A percentile compares a stretch with the other conserved stretches of the same genome.
Evolutionary conservation across 2,797 vertebrate genomes (phyloP).

Genomic region (Tamandua tetradactyla): DNA sequence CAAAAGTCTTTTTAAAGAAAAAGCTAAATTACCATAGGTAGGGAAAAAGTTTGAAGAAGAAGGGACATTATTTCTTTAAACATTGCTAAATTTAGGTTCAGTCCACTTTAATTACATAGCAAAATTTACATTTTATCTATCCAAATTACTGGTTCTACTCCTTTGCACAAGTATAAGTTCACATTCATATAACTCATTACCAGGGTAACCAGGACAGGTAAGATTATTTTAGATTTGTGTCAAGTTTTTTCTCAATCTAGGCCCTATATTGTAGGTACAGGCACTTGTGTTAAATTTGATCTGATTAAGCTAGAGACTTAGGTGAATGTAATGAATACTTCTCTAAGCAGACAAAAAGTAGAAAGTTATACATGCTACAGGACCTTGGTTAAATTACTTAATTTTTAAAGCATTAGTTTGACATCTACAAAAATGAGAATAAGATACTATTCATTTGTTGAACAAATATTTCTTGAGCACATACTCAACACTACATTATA

Average conservation of each 20-base stretch:
- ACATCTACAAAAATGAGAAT: not conserved
- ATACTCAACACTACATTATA: not conserved
- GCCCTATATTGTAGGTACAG: not conserved
- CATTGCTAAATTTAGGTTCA: not conserved
- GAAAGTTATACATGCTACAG: not conserved
- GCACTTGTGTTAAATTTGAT: not conserved
- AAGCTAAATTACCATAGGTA: not conserved
- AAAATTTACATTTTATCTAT: not conserved
- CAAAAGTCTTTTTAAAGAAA: no score
- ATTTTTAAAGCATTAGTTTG: slow-evolving; percentile 1
- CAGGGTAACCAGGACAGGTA: not conserved
- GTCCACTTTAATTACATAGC: not conserved
- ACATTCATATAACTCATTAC: slow-evolving; percentile 1
- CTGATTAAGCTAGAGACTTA: not conserved
- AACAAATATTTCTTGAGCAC: no score
- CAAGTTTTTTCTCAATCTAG: not conserved
- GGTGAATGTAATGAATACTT: not conserved
- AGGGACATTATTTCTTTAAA: slow-evolving; percentile 19
- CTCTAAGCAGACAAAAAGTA: not conserved
- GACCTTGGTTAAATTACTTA: not conserved
- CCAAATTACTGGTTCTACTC: not conserved
- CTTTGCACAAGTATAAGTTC: not conserved
- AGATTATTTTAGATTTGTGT: slow-evolving; percentile 13
- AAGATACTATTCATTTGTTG: slow-evolving; percentile 27
- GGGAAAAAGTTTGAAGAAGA: not conserved